A percentile compares a stretch with the other conserved stretches of the same genome.
These are phyloP conservation scores for Hemiscyllium ocellatum DNA, from an alignment of 2,113 vertebrate species.

Conservation along the genomic window DNA sequence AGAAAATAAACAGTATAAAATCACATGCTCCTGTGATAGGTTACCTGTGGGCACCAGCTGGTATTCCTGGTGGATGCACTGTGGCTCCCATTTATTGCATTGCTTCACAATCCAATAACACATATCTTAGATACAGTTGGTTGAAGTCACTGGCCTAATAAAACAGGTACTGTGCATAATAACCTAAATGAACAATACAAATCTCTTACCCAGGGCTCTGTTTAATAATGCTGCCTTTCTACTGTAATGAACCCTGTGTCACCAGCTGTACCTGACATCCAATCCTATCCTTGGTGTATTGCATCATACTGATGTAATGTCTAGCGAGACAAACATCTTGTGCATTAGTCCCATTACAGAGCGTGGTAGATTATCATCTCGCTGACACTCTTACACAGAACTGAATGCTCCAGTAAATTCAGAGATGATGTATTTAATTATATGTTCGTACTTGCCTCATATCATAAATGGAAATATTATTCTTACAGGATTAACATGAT, in stretches of 20 bases:
- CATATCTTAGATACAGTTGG: neutral
- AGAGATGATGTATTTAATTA: constrained; percentile 39
- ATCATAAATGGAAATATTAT: constrained; percentile 44
- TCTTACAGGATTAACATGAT: constrained; percentile 49
- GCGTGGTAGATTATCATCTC: constrained; percentile 44
- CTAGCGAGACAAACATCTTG: constrained; percentile 66
- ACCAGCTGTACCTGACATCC: constrained; percentile 58
- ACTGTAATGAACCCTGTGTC: constrained; percentile 42
- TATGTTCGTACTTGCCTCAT: neutral
- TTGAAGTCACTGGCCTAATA: neutral
- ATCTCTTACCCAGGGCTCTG: neutral
- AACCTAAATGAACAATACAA: neutral
- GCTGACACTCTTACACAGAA: constrained; percentile 52
- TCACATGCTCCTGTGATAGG: neutral
- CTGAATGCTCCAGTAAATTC: constrained; percentile 56
- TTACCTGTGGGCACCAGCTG: neutral
- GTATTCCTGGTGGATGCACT: neutral
- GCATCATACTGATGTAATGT: constrained; percentile 88
- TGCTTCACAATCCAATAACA: neutral
- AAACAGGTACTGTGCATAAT: neutral
- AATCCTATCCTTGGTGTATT: constrained; percentile 72
- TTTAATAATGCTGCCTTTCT: constrained; percentile 17
- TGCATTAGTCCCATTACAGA: constrained; percentile 63
- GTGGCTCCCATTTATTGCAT: neutral
- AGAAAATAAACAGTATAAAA: neutral